These are phyloP conservation scores for Triplophysa tibetana DNA, from an alignment of 2,113 vertebrate genomes.

Conservation along the genomic window DNA sequence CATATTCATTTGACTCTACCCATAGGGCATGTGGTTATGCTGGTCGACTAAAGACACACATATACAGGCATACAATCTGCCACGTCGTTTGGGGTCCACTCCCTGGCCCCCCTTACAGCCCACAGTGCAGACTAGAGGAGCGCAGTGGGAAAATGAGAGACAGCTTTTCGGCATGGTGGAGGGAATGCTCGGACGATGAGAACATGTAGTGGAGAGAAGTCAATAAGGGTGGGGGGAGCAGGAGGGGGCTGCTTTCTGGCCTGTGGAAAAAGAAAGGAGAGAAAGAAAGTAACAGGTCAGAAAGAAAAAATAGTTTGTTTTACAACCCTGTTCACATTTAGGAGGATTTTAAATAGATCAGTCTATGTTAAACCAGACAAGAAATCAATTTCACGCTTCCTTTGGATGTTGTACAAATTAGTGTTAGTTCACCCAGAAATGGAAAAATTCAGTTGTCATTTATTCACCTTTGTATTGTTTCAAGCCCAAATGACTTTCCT, in stretches of 20 bases:
- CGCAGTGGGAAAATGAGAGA: conserved; percentile 56
- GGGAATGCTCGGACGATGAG: conserved; percentile 58
- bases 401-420: background rate
- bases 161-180: conserved; percentile 53
- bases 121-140: conserved; percentile 44
- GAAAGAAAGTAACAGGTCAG: conserved; percentile 37
- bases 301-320: conserved; percentile 46
- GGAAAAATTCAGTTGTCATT: background rate
- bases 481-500: too few relatives aligned
- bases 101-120: conserved; percentile 47
- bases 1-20: conserved; percentile 49
- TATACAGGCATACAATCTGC: conserved; percentile 41
- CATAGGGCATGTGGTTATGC: conserved; percentile 37
- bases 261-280: conserved; percentile 49
- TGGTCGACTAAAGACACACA: conserved; percentile 15
- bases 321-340: conserved; percentile 53
- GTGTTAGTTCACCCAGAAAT: background rate
- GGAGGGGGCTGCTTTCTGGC: conserved; percentile 43
- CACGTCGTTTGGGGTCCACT: conserved; percentile 57
- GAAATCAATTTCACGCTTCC: background rate
- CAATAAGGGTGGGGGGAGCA: background rate
- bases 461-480: too few relatives aligned
- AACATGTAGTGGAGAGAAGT: conserved; percentile 54
- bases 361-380: conserved; percentile 35
- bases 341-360: conserved; percentile 27